Conservation (phyloP, 2,113 vertebrate species). For the Hippoglossus stenolepis region DNA sequence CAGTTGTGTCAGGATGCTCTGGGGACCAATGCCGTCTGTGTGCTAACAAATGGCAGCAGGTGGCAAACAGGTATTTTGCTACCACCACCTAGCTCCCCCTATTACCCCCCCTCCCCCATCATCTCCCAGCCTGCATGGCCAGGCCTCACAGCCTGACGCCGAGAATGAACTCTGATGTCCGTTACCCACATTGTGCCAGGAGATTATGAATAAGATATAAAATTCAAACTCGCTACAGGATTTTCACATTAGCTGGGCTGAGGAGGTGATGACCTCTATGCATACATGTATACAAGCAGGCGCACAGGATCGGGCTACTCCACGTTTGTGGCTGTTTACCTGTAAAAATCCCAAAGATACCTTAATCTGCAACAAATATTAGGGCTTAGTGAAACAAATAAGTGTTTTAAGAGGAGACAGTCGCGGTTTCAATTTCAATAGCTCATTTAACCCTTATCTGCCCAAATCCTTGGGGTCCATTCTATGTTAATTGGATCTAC, state of each 20-base stretch:
- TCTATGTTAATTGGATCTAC: slow-evolving; percentile 85
- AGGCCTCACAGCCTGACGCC: slow-evolving; percentile 83
- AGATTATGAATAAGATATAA: slow-evolving; percentile 95
- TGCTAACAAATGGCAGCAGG: slow-evolving; percentile 86
- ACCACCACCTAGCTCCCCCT: slow-evolving; percentile 69
- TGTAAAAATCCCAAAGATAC: slow-evolving; percentile 65
- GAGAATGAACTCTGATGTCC: slow-evolving; percentile 87
- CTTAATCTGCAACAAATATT: slow-evolving; percentile 68
- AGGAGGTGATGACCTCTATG: slow-evolving; percentile 49
- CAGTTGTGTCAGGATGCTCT: slow-evolving; percentile 35
- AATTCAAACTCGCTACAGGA: slow-evolving; percentile 87
- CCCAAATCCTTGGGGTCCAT: slow-evolving; percentile 87
- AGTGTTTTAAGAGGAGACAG: slow-evolving; percentile 81
- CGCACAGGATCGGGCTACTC: background rate
- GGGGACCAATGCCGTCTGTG: slow-evolving; percentile 84
- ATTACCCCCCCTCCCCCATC: background rate
- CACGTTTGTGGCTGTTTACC: slow-evolving; percentile 66
- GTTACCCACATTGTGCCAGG: slow-evolving; percentile 83
- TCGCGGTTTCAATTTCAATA: slow-evolving; percentile 83
- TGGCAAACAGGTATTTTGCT: slow-evolving; percentile 86
- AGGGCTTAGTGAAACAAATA: slow-evolving; percentile 83
- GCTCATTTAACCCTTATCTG: slow-evolving; percentile 88
- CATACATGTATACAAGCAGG: slow-evolving; percentile 53
- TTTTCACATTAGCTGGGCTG: slow-evolving; percentile 87
- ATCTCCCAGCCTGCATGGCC: slow-evolving; percentile 63